A percentile compares a stretch with the other conserved stretches of the same genome.
phyloP scores from a whole-genome alignment of 2,888 invertebrate genomes.

The Odontocerum albicorne region DNA sequence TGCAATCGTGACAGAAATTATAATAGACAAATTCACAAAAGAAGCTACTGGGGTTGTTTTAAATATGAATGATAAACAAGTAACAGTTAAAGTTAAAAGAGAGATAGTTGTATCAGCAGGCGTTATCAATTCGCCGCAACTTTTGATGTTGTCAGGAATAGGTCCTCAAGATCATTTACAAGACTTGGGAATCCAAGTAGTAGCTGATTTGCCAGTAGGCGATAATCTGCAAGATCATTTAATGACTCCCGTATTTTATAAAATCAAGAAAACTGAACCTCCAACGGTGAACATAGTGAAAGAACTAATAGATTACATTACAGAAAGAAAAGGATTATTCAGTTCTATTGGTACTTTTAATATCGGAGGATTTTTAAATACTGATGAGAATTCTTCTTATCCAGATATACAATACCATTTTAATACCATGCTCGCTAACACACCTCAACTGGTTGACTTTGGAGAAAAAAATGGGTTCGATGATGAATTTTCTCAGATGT shows the following conservation, averaged over 20 bases:
- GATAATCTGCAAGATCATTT: conserved; percentile 57
- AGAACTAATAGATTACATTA: neutral
- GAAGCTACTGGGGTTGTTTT: conserved; percentile 44
- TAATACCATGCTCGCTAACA: conserved; percentile 34
- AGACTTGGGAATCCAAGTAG: conserved; percentile 42
- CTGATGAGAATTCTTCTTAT: conserved; percentile 23
- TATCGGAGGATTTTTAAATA: conserved; percentile 13
- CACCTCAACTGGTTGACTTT: conserved; percentile 24
- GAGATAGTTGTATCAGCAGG: conserved; percentile 54
- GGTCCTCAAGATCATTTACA: conserved; percentile 47
- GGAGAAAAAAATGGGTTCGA: conserved; percentile 39
- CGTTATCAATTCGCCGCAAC: conserved; percentile 49
- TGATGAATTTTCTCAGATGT: conserved; percentile 40
- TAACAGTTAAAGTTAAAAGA: conserved; percentile 40
- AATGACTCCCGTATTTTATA: conserved; percentile 45
- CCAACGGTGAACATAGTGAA: conserved; percentile 6
- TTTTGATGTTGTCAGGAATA: conserved; percentile 54
- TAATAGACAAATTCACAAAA: conserved; percentile 45
- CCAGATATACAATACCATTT: conserved; percentile 40
- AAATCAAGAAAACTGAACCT: conserved; percentile 39
- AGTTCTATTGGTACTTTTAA: conserved; percentile 36
- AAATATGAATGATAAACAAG: conserved; percentile 36
- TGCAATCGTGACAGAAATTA: conserved; percentile 43
- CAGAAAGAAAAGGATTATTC: neutral
- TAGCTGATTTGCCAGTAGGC: conserved; percentile 51